Evolutionary conservation across 2,888 invertebrate species (phyloP).

Genomic region (Tetragonula carbonaria): DNA sequence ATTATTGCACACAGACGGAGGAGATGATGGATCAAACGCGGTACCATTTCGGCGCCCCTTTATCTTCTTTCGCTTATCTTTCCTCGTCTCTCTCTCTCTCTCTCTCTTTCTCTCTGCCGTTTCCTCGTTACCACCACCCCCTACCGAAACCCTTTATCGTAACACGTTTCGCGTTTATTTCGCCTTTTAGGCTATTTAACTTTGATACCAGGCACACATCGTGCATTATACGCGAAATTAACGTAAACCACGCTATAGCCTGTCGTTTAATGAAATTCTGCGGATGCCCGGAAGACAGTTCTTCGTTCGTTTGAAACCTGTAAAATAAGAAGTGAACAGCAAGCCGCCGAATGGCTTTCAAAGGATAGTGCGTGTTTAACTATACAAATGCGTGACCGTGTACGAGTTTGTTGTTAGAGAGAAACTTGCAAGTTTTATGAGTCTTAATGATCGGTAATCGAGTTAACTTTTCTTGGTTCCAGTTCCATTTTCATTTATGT

Average conservation of each 20-base stretch:
- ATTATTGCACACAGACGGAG: constrained; percentile 71
- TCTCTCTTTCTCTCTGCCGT: not conserved
- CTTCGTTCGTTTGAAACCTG: constrained; percentile 7
- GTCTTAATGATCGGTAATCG: not conserved
- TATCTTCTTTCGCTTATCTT: constrained; percentile 57
- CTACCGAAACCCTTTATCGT: constrained; percentile 29
- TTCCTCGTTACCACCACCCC: too few relatives aligned
- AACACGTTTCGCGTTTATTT: constrained; percentile 35
- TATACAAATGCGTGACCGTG: not conserved
- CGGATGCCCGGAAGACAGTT: constrained; percentile 33
- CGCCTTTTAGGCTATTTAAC: constrained; percentile 38
- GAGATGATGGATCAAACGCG: constrained; percentile 73
- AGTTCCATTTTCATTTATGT: not conserved
- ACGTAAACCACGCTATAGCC: not conserved
- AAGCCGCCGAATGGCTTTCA: not conserved
- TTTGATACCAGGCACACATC: constrained; percentile 27
- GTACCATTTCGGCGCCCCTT: constrained; percentile 63
- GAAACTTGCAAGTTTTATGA: not conserved
- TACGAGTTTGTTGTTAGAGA: not conserved
- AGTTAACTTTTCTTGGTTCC: not conserved
- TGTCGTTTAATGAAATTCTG: constrained; percentile 33
- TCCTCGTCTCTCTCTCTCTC: constrained; percentile 9
- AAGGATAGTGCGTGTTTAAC: not conserved
- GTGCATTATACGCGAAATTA: constrained; percentile 28
- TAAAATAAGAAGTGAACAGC: constrained; percentile 23